phyloP scores from a whole-genome alignment of 2,888 invertebrate genomes.

The Chalcis sispes region DNA sequence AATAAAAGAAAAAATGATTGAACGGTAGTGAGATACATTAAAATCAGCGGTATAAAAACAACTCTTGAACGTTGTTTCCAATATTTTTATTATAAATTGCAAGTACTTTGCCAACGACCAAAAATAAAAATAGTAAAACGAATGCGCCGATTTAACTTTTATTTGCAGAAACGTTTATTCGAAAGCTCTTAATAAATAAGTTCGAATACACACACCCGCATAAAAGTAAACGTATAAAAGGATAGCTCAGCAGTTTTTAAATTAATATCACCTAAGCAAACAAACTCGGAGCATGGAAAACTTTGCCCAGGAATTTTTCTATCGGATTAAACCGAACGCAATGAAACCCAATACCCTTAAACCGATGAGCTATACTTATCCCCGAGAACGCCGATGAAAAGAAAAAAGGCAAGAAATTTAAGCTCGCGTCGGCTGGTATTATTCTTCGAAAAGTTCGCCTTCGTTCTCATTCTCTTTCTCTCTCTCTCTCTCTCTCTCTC shows the following conservation, averaged over 20 bases:
- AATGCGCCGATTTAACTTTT: too few species aligned
- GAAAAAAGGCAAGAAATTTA: constrained; percentile 41
- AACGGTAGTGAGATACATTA: too few species aligned
- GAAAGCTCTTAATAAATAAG: too few species aligned
- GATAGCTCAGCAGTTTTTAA: not conserved
- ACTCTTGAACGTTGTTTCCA: too few species aligned
- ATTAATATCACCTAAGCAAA: not conserved
- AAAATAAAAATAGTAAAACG: too few species aligned
- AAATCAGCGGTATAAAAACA: too few species aligned
- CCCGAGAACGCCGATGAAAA: not conserved
- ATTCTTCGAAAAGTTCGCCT: constrained; percentile 8
- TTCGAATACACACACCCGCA: too few species aligned
- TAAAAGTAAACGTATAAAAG: not conserved
- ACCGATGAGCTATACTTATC: constrained; percentile 45
- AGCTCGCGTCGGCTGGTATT: constrained; percentile 36
- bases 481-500: not conserved
- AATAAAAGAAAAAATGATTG: too few species aligned
- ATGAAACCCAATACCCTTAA: constrained; percentile 47
- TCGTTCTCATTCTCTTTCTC: not conserved
- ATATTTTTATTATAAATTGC: too few species aligned
- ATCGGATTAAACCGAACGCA: constrained; percentile 35
- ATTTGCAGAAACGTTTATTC: too few species aligned
- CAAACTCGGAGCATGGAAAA: constrained; percentile 10
- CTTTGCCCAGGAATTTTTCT: constrained; percentile 17
- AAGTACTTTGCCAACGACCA: too few species aligned